These are phyloP conservation scores for Gopherus flavomarginatus DNA, from an alignment of 2,113 vertebrate species.

Conservation along the genomic window DNA sequence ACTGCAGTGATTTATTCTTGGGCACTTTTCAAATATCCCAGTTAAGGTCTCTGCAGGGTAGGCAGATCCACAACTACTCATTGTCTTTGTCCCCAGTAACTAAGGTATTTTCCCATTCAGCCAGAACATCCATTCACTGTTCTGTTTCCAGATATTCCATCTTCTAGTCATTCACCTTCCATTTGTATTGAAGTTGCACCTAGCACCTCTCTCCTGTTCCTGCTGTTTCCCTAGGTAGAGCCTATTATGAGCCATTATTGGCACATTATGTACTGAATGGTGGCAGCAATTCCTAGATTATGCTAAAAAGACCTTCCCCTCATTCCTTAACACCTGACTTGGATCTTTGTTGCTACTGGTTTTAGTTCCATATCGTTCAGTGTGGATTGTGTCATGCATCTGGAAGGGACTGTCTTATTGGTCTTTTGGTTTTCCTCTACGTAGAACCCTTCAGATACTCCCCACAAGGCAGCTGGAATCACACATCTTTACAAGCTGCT, in stretches of 20 bases:
- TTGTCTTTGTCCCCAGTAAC: accelerated
- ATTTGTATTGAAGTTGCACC: not conserved
- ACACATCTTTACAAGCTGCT: not conserved
- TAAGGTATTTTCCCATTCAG: not conserved
- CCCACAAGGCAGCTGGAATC: not conserved
- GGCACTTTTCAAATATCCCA: not conserved
- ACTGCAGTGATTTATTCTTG: not conserved
- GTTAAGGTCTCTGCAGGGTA: not conserved
- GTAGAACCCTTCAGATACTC: not conserved
- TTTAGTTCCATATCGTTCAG: not conserved
- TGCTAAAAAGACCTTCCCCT: not conserved
- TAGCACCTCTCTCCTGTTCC: not conserved
- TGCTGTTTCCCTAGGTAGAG: not conserved
- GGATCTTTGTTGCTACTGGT: not conserved
- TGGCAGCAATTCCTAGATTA: not conserved
- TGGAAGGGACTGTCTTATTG: not conserved
- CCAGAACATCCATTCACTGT: not conserved
- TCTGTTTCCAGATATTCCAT: not conserved
- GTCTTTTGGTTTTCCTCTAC: not conserved
- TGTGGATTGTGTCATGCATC: not conserved
- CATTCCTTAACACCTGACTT: not conserved
- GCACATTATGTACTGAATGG: not conserved
- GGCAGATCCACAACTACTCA: not conserved
- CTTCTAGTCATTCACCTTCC: not conserved
- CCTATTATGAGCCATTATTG: not conserved